Evolutionary conservation across 2,797 vertebrate genomes (phyloP), one percentile per base, ranked within the genome.

Genomic region (Glossophaga mutica): DNA sequence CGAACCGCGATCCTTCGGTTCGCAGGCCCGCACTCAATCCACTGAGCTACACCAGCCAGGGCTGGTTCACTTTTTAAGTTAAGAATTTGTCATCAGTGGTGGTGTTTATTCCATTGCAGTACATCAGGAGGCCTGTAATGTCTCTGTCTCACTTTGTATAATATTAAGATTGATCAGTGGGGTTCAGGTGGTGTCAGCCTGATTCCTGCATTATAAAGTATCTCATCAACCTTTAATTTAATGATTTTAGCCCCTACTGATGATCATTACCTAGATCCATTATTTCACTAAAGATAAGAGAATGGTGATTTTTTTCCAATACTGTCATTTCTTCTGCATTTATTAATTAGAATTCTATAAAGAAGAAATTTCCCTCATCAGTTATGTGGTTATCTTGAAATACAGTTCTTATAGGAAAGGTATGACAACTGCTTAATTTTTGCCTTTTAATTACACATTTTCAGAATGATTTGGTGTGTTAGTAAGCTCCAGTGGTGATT

Each of bases 201-300:
- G 32, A 73, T 91, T 62, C 19, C 32, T 96, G 32, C 5, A 37
- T 96, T 85, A 67, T 18, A 81, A 89, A 81, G 14, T 70, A 48
- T 87, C 39, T 71, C 68, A 92, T 48, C 37, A 87, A 73, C 50
- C 2, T 93, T 78, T 88, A 86, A 48, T 26, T 22, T 73, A 67
- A 91, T 67, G 46, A 93, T 86, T 96, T 96, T 91, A 73, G 39
- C 42, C 59, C 71, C 26, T 12, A 67, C 48, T 37, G 44, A 79
- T 76, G 57, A 74, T 91, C 44, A 52, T 89, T 91, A 18, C 67
- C 57, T 87, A 81, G 29, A 39, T 78, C 46, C 24, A 65, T 82
- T 95, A 42, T 94, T 88, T 95, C 70, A 68, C 68, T 83, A 86
- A 37, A 79, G 34, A 34, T 90, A 85, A n/a, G 26, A 90, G 52